Evolutionary conservation across 2,113 vertebrate genomes (phyloP).

Genomic region (Clarias batrachus): DNA sequence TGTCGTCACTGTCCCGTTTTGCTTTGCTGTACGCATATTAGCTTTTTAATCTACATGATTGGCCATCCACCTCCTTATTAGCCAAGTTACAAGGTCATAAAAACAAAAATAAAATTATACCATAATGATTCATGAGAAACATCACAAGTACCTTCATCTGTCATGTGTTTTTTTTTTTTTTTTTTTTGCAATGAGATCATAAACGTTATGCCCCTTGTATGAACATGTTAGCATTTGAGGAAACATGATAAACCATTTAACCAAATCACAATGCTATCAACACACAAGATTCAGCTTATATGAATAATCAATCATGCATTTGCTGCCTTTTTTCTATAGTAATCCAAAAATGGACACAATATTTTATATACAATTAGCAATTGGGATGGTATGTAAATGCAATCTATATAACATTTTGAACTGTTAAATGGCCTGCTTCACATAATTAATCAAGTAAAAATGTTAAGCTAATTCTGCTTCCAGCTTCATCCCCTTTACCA

Average conservation of each 20-base stretch:
- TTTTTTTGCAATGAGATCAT: not conserved
- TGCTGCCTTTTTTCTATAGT: not conserved
- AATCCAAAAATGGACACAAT: not conserved
- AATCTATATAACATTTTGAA: not conserved
- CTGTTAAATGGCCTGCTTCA: slow-evolving; percentile 16
- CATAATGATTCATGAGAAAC: not conserved
- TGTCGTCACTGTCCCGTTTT: not conserved
- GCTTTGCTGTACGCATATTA: not conserved
- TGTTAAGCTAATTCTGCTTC: not conserved
- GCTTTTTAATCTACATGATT: not conserved
- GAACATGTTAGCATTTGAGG: not conserved
- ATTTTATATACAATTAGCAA: not conserved
- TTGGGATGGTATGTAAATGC: slow-evolving; percentile 1
- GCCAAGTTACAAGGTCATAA: not conserved
- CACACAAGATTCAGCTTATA: not conserved
- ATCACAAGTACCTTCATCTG: too few species aligned
- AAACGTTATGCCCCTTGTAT: not conserved
- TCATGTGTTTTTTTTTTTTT: too few species aligned
- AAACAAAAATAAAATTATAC: not conserved
- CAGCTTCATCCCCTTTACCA: not conserved
- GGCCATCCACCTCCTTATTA: not conserved
- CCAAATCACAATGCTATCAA: not conserved
- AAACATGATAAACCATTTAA: not conserved
- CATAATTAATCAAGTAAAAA: slow-evolving; percentile 31
- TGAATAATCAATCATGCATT: not conserved